Percentiles rank a stretch among this genome's conserved stretches.
phyloP scores from a whole-genome alignment of 1,140 invertebrate genomes.

The Hormaphis cornu region DNA sequence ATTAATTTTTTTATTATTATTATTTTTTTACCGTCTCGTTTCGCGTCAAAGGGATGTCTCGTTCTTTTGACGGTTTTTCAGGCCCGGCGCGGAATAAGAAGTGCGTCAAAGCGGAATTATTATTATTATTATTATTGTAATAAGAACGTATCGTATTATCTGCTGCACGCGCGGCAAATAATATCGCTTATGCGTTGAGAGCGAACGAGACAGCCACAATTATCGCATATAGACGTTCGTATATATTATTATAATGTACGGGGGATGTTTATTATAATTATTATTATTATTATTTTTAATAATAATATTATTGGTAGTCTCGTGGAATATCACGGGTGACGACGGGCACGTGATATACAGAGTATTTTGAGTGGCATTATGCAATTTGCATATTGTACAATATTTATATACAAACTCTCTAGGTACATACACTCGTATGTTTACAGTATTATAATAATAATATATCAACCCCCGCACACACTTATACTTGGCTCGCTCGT shows the following conservation, averaged over 20 bases:
- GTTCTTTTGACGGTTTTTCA: slow-evolving; percentile 31
- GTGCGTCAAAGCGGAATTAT: slow-evolving; percentile 31
- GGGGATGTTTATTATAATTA: neutral
- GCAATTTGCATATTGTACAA: no score
- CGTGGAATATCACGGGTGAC: slow-evolving; percentile 2
- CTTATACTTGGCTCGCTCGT: no score
- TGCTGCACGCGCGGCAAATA: neutral
- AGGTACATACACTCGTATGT: neutral
- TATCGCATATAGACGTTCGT: no score
- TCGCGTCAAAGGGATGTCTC: slow-evolving; percentile 28
- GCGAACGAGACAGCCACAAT: no score
- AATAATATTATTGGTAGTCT: neutral
- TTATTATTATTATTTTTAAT: slow-evolving; percentile 18
- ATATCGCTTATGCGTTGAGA: no score
- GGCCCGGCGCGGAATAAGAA: slow-evolving; percentile 2
- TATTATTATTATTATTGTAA: slow-evolving; percentile 33
- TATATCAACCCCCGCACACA: no score
- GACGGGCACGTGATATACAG: no score
- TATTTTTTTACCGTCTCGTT: slow-evolving; percentile 12
- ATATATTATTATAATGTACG: no score
- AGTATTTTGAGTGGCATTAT: slow-evolving; percentile 8
- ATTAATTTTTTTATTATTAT: slow-evolving; percentile 21
- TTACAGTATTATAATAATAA: no score
- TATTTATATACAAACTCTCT: neutral
- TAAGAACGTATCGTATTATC: slow-evolving; percentile 25